A percentile compares a stretch with the other conserved stretches of the same genome.
phyloP scores from a whole-genome alignment of 2,113 vertebrate species.

The Pyrgilauda ruficollis region DNA sequence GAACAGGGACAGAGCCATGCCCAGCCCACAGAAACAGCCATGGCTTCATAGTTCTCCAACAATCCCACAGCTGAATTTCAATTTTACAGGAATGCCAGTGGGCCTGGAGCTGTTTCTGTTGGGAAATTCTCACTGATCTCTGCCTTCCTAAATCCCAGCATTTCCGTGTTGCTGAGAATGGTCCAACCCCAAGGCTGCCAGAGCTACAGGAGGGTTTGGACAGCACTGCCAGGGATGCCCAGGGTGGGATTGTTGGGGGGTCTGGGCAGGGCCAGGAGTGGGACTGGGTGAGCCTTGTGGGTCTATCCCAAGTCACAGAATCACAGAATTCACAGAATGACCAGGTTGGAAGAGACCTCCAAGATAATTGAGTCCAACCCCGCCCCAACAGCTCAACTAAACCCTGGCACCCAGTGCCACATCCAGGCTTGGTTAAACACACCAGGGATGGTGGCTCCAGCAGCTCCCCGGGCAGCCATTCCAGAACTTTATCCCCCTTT shows the following conservation, averaged over 20 bases:
- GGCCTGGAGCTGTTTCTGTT: background rate
- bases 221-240: background rate
- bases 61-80: background rate
- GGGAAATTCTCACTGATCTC: background rate
- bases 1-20: background rate
- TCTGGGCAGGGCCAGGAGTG: background rate
- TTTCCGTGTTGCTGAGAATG: background rate
- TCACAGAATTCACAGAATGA: no score
- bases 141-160: background rate
- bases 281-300: background rate
- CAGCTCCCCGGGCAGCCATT: no score
- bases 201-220: background rate
- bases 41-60: rapidly evolving
- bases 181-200: background rate
- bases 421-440: no score
- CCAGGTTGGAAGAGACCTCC: no score
- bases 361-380: no score
- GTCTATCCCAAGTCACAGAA: background rate
- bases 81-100: background rate
- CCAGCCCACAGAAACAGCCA: background rate
- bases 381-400: no score
- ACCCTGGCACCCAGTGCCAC: no score
- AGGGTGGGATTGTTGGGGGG: background rate
- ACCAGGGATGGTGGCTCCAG: no score
- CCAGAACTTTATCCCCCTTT: no score